Conservation (phyloP, 1,140 invertebrate genomes). For the Druon quercuslanigerum region DNA sequence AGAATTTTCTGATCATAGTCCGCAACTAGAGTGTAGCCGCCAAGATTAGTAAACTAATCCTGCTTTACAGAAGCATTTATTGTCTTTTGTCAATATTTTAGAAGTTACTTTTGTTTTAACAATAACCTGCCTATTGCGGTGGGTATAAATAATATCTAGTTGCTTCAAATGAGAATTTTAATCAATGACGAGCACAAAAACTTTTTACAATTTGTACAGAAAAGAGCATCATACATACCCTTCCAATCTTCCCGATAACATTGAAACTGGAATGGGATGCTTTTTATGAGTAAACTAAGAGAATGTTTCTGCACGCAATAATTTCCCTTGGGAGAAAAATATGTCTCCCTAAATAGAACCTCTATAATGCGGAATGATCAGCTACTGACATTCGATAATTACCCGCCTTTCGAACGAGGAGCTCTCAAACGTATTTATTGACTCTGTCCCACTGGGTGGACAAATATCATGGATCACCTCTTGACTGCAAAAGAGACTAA, state of each 20-base stretch:
- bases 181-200: conserved; percentile 21
- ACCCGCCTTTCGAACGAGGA: conserved; percentile 19
- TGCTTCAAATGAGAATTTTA: background rate
- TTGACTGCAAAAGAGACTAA: conserved; percentile 67
- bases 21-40: no score
- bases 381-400: conserved; percentile 45
- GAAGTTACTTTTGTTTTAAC: no score
- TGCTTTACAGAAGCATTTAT: no score
- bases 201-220: conserved; percentile 17
- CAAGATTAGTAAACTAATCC: no score
- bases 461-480: conserved; percentile 56
- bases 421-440: conserved; percentile 55
- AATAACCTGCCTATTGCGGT: no score
- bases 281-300: conserved; percentile 38
- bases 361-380: conserved; percentile 42
- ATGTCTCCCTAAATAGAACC: conserved; percentile 17
- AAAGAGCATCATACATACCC: conserved; percentile 17
- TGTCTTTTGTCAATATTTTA: no score
- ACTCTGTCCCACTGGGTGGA: conserved; percentile 49
- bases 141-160: background rate
- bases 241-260: conserved; percentile 13
- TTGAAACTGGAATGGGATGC: background rate
- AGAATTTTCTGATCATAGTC: no score
- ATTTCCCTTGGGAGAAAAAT: conserved; percentile 49
- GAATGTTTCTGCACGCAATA: conserved; percentile 32